Base-by-base conservation (phyloP, 2,113 vertebrate species). In the Muscicapa adusta region DNA sequence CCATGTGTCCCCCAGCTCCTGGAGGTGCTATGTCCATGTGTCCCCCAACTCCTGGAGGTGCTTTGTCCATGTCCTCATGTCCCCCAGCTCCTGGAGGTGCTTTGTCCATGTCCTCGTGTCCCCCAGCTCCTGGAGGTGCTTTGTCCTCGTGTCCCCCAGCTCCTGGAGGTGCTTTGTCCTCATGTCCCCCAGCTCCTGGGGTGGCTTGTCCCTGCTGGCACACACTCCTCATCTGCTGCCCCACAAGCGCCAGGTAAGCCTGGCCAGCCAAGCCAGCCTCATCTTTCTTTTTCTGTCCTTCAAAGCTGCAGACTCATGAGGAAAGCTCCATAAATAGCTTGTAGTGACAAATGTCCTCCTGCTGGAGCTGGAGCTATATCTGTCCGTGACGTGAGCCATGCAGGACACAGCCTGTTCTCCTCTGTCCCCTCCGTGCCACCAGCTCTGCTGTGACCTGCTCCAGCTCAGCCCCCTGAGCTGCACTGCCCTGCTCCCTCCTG, bases 291-390 rank as follows among this genome's bases (percentile, higher is more conserved):
- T 54, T 28, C 63, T 79, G 84, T 40, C 87, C 80, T 90, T 53
- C 53, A 65, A 76, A 88, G 88, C 85, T 68, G 88, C 71, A 65
- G 83, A 54, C 83, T 92, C 71, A 36, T 60, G 92, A 88, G 48
- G 40, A 61, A 85, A 88, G 36, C 78, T 50, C 94, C 92, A 94
- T 90, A 94, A 94, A 95, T 96, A 95, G 68, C 19, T 12, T 0
- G 0, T 1, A 5, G 74, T 62, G 85, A 74, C 73, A 81, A 87
- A 95, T 23, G 62, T 8, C 57, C 56, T 74, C 15, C 91, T 36
- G 85, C 14, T 0, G 2, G 68, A 70, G 71, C 17, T 4, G 23
- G 85, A 88, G 88, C 88, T 92, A 63, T 82, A 85, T 92, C 67
- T 57, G 86, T 88, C 48, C 53, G 57, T 74, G 91, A 18, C 28